phyloP scores from a whole-genome alignment of 2,888 invertebrate genomes.

The Hirtodrosophila histrioides region DNA sequence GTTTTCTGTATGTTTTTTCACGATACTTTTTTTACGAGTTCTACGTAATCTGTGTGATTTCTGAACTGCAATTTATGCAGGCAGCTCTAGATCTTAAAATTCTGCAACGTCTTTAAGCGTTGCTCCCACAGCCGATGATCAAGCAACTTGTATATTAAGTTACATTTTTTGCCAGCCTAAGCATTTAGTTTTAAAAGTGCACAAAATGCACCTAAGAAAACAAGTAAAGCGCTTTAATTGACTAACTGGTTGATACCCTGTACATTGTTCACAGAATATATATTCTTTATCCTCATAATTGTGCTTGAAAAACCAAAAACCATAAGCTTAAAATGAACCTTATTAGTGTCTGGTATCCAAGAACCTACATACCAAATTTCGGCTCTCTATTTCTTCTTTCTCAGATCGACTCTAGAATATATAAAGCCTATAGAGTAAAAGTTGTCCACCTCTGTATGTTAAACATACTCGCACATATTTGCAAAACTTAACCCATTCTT shows the following conservation, averaged over 20 bases:
- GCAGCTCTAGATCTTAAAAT: conserved; percentile 27
- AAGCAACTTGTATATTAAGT: conserved; percentile 60
- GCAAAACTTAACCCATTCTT: not conserved
- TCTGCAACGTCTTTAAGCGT: conserved; percentile 38
- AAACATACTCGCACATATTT: not conserved
- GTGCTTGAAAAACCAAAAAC: too few relatives aligned
- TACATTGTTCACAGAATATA: not conserved
- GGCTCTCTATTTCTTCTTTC: too few relatives aligned
- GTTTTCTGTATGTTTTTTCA: conserved; percentile 20
- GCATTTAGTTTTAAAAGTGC: conserved; percentile 39
- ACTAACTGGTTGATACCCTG: conserved; percentile 19
- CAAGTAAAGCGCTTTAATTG: not conserved
- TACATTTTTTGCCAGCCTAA: conserved; percentile 58
- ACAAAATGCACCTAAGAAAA: conserved; percentile 32
- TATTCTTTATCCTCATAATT: too few relatives aligned
- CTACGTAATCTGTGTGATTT: conserved; percentile 53
- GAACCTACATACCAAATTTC: too few relatives aligned
- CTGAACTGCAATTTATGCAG: conserved; percentile 66
- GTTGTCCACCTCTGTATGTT: not conserved
- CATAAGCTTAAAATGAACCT: too few relatives aligned
- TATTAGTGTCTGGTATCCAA: too few relatives aligned
- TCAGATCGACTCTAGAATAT: too few relatives aligned
- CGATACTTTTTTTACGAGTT: conserved; percentile 30
- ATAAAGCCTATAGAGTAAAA: too few relatives aligned
- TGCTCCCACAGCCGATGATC: conserved; percentile 15